Conservation (phyloP, 1,140 invertebrate genomes). For the Ylistrum balloti region DNA sequence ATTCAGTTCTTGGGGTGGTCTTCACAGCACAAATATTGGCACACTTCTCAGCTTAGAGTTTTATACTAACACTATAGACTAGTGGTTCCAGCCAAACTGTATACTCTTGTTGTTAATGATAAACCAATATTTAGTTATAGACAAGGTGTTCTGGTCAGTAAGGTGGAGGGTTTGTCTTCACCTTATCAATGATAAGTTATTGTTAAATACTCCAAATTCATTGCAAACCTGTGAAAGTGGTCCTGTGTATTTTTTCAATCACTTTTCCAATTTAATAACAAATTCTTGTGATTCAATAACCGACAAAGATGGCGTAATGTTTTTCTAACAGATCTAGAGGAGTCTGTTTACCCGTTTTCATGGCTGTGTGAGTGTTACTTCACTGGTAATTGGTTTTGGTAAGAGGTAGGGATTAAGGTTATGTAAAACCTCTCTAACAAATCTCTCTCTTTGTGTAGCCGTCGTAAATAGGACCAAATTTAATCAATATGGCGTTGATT, state of each 20-base stretch:
- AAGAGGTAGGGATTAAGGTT: neutral
- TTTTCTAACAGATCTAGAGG: neutral
- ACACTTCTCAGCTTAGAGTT: neutral
- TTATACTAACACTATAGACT: neutral
- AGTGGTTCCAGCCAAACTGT: conserved; percentile 1
- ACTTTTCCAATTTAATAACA: neutral
- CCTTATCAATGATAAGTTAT: neutral
- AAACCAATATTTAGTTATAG: neutral
- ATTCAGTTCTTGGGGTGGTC: neutral
- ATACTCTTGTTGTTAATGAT: neutral
- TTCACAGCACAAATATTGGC: neutral
- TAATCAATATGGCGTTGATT: neutral
- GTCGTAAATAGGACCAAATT: neutral
- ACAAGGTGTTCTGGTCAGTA: neutral
- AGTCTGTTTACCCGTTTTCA: neutral
- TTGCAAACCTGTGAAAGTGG: neutral
- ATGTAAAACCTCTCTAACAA: conserved; percentile 12
- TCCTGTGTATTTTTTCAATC: neutral
- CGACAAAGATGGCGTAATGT: neutral
- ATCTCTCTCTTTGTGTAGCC: neutral
- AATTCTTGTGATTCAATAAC: conserved; percentile 1
- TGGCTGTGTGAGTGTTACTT: neutral
- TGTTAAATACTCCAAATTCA: neutral
- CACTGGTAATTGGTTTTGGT: conserved; percentile 15
- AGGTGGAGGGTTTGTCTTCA: neutral